Conservation (phyloP, 1,140 invertebrate species). For the Spodoptera litura region DNA sequence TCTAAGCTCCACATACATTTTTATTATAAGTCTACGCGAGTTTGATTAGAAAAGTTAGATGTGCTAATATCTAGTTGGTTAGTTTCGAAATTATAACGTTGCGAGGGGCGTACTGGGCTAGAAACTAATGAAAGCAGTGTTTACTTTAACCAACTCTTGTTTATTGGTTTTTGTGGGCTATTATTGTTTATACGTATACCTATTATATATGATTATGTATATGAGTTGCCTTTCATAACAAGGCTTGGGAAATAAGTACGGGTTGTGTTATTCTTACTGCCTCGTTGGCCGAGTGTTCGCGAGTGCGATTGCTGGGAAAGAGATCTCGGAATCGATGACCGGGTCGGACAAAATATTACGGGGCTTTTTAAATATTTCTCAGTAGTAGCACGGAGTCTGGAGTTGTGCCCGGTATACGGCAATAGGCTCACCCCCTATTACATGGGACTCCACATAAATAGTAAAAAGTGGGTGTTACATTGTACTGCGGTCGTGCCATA, state of each 20-base stretch:
- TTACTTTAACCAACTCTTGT: conserved; percentile 36
- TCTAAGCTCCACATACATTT: conserved; percentile 5
- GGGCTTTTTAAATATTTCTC: too few species aligned
- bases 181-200: background rate
- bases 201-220: background rate
- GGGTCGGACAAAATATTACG: too few species aligned
- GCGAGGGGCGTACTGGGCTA: conserved; percentile 7
- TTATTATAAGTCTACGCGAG: conserved; percentile 29
- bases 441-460: too few species aligned
- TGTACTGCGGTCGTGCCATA: too few species aligned
- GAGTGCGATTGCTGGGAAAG: too few species aligned
- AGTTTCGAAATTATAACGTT: conserved; percentile 33
- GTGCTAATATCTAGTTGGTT: conserved; percentile 42
- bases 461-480: too few species aligned
- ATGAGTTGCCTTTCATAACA: background rate
- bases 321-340: too few species aligned
- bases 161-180: conserved; percentile 23
- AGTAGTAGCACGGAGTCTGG: too few species aligned
- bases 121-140: conserved; percentile 24
- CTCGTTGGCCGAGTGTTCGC: too few species aligned
- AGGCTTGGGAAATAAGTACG: background rate
- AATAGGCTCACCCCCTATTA: too few species aligned
- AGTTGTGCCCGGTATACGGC: too few species aligned
- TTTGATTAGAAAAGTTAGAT: conserved; percentile 45
- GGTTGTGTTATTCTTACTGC: too few species aligned